Evolutionary conservation across 2,888 invertebrate species (phyloP), one percentile per base, ranked within the genome.

Genomic region (Arenicola marina): DNA sequence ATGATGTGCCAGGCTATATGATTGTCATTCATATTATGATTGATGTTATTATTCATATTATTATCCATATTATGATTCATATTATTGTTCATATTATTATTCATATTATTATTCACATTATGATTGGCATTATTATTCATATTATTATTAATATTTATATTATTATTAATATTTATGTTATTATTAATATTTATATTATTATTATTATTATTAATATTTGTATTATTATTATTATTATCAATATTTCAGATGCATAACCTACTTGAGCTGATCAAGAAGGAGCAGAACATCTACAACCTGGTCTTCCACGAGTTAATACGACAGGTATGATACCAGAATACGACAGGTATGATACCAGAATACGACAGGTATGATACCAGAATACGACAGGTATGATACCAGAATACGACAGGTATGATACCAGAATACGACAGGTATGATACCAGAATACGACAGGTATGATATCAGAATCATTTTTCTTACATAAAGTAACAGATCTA

Each of bases 221-320:
- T 15, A 38, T 38, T 18, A 15, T 15, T 38, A 18, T 38, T 38
- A 11, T 38, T 11, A 32, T 32, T 31, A 7, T 61, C 18, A 11
- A 33, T 24, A 43, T 60, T 62, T 31, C 73, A 83, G 82, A 81
- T 83, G 76, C 83, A 83, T 61, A 79, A 80, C 63, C 69, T 83
- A 51, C 67, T 83, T 59, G 79, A 82, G 59, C 63, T 83, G 55
- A 80, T 83, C 24, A 83, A 82, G 73, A 81, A 81, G 59, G 83
- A 83, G 64, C 83, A 83, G 70, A 76, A 83, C 59, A 81, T 83
- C 55, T 83, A 82, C 71, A 83, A 83, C 67, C 66, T 82, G 31
- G 72, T 83, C 2, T 83, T 83, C 70, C 81, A 82, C 68, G 83
- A 83, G 70, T 66, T 83, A 24, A 83, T 83, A 51, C 66, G 83